These are phyloP conservation scores for Heliconius hermathena DNA, from an alignment of 1,140 invertebrate genomes.

Conservation along the genomic window DNA sequence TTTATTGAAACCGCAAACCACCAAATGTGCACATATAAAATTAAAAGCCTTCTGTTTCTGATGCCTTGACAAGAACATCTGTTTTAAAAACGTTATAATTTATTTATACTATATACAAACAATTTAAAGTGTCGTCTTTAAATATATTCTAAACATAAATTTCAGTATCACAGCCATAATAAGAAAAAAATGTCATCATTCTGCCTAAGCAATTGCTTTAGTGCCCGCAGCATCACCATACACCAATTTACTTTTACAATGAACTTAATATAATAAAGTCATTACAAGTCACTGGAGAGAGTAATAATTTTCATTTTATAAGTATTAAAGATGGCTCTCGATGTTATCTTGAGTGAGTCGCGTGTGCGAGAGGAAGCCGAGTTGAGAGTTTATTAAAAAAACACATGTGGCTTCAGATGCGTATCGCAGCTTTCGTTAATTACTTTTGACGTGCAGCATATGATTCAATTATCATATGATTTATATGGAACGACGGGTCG, in stretches of 20 bases:
- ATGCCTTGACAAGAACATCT: conserved; percentile 42
- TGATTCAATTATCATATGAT: conserved; percentile 82
- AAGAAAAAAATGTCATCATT: conserved; percentile 54
- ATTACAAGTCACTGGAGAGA: conserved; percentile 49
- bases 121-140: not conserved
- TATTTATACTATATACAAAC: not conserved
- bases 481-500: conserved; percentile 68
- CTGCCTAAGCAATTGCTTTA: conserved; percentile 49
- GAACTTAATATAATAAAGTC: conserved; percentile 74
- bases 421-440: conserved; percentile 79
- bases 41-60: conserved; percentile 40
- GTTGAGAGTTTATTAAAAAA: conserved; percentile 78
- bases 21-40: conserved; percentile 57
- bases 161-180: conserved; percentile 25
- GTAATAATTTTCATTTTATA: conserved; percentile 70
- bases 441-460: conserved; percentile 80
- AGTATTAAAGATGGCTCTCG: conserved; percentile 64
- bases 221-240: conserved; percentile 57
- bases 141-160: conserved; percentile 25
- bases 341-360: conserved; percentile 75
- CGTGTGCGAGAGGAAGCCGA: conserved; percentile 72
- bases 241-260: conserved; percentile 75
- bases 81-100: conserved; percentile 27
- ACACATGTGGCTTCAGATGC: conserved; percentile 77
- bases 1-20: conserved; percentile 63